Conservation (phyloP, 1,140 invertebrate species). For the Monochamus saltuarius region DNA sequence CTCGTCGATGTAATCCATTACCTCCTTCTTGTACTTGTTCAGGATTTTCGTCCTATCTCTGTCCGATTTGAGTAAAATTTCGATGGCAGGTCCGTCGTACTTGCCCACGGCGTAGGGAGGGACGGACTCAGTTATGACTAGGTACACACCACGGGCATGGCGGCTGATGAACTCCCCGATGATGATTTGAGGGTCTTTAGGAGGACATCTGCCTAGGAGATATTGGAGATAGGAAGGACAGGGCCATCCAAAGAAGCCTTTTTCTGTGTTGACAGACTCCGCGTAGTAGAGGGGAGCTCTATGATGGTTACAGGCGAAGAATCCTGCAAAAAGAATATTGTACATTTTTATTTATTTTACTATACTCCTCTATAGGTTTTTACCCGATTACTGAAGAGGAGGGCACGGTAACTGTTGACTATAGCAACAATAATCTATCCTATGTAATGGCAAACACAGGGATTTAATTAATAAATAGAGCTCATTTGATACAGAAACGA, state of each 20-base stretch:
- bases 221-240: conserved; percentile 66
- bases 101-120: conserved; percentile 44
- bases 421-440: no score
- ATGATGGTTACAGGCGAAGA: conserved; percentile 64
- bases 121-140: conserved; percentile 46
- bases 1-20: conserved; percentile 28
- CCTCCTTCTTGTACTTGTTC: conserved; percentile 29
- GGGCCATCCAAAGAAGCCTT: conserved; percentile 72
- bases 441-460: no score
- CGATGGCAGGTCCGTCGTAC: conserved; percentile 39
- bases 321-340: conserved; percentile 43
- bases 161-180: conserved; percentile 42
- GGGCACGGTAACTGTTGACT: no score
- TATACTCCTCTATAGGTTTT: no score
- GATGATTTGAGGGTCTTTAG: conserved; percentile 42
- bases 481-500: no score
- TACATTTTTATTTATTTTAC: no score
- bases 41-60: conserved; percentile 22
- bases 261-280: conserved; percentile 67
- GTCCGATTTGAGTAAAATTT: conserved; percentile 33
- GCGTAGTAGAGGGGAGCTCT: conserved; percentile 69
- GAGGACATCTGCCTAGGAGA: conserved; percentile 60
- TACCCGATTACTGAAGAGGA: no score
- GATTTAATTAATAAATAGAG: no score
- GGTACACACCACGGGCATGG: conserved; percentile 37